Evolutionary conservation across 2,888 invertebrate genomes (phyloP).

Genomic region (Acleris laterana): DNA sequence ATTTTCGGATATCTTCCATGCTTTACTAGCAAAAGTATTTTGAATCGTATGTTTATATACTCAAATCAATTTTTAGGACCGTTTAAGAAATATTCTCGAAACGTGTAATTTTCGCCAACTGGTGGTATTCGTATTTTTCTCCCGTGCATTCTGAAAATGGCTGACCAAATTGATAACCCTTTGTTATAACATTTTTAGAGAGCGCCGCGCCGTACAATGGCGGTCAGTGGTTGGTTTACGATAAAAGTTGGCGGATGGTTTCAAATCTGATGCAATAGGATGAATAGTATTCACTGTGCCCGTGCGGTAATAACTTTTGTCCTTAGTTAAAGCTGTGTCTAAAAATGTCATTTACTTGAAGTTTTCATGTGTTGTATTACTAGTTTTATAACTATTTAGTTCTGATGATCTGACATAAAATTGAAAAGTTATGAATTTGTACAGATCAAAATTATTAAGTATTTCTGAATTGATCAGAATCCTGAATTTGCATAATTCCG

Average conservation of each 20-base stretch:
- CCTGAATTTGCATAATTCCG: too few relatives aligned
- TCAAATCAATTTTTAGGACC: too few relatives aligned
- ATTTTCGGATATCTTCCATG: too few relatives aligned
- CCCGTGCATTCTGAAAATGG: slow-evolving; percentile 46
- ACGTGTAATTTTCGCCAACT: neutral
- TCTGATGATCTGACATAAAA: too few relatives aligned
- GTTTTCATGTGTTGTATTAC: too few relatives aligned
- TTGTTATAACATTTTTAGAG: slow-evolving; percentile 54
- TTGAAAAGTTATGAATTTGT: too few relatives aligned
- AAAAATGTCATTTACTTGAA: neutral
- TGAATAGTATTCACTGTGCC: neutral
- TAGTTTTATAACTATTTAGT: too few relatives aligned
- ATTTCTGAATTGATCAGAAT: too few relatives aligned
- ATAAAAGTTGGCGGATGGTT: slow-evolving; percentile 15
- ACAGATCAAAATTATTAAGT: too few relatives aligned
- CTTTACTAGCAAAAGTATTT: too few relatives aligned
- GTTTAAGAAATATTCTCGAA: too few relatives aligned
- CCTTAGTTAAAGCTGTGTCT: neutral
- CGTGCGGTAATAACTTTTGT: neutral
- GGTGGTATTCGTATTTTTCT: slow-evolving; percentile 17
- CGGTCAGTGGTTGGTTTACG: slow-evolving; percentile 50
- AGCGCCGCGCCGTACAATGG: slow-evolving; percentile 47
- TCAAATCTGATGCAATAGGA: slow-evolving; percentile 6
- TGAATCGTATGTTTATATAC: too few relatives aligned
- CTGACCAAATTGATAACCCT: slow-evolving; percentile 54